These are phyloP conservation scores for Hydractinia echinata DNA, from an alignment of 30 jellyfish, hydroid and myxozoan species.

Conservation along the genomic window DNA sequence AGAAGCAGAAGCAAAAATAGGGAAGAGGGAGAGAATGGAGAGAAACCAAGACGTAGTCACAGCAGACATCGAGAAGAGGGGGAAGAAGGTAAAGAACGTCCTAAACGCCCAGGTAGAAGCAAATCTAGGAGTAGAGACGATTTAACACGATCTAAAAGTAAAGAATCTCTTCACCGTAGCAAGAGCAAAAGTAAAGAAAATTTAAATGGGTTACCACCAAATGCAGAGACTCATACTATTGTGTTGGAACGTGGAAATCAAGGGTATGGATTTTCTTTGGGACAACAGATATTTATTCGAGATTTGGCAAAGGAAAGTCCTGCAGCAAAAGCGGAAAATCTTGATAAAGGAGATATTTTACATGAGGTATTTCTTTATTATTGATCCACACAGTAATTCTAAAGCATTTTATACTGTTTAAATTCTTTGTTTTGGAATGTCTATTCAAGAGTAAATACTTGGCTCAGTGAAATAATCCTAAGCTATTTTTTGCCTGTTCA, in stretches of 20 bases:
- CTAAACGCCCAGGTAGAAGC: constrained; percentile 42
- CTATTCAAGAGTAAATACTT: neutral
- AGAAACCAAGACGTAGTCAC: constrained; percentile 20
- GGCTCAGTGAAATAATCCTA: neutral
- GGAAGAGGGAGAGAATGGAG: constrained; percentile 33
- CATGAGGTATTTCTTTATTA: constrained; percentile 43
- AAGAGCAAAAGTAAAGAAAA: constrained; percentile 29
- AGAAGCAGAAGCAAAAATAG: constrained; percentile 42
- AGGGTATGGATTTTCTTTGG: constrained; percentile 97
- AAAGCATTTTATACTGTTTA: neutral
- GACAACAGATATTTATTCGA: constrained; percentile 62
- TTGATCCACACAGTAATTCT: neutral
- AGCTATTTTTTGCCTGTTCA: neutral
- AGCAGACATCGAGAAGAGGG: constrained; percentile 39
- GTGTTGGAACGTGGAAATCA: constrained; percentile 33
- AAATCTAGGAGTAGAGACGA: constrained; percentile 60
- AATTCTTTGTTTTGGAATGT: neutral
- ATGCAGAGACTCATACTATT: constrained; percentile 15
- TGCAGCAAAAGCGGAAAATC: constrained; percentile 54
- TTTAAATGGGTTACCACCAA: constrained; percentile 17
- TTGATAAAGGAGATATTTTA: constrained; percentile 78
- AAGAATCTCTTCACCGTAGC: constrained; percentile 34
- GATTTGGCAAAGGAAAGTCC: constrained; percentile 93
- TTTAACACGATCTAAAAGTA: constrained; percentile 39
- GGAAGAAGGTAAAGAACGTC: constrained; percentile 30